Evolutionary conservation across 2,113 vertebrate species (phyloP).

Genomic region (Misgurnus mizolepis): DNA sequence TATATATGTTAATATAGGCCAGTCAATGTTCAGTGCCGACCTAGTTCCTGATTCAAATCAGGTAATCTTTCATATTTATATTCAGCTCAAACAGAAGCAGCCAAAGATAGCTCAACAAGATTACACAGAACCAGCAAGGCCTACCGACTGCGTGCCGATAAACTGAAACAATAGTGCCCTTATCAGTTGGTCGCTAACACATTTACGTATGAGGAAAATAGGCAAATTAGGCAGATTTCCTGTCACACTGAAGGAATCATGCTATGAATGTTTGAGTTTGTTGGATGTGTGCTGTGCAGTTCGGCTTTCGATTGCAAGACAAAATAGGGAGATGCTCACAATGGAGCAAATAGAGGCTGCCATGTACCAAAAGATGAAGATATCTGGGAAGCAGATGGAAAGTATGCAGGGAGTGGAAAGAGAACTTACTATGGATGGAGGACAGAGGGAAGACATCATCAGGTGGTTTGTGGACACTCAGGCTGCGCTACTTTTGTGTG

Average conservation of each 20-base stretch:
- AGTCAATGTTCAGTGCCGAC: background rate
- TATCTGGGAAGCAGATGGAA: background rate
- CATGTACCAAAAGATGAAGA: constrained; percentile 13
- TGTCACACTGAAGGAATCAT: background rate
- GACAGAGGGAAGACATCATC: constrained; percentile 68
- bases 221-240: constrained; percentile 40
- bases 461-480: constrained; percentile 86
- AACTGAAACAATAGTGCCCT: constrained; percentile 36
- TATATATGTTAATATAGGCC: too few relatives aligned
- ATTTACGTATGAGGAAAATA: constrained; percentile 42
- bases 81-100: background rate
- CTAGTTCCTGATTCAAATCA: constrained; percentile 3
- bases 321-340: background rate
- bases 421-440: constrained; percentile 1
- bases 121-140: background rate
- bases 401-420: constrained; percentile 29
- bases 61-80: constrained; percentile 16
- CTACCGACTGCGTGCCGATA: background rate
- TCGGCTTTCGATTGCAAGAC: background rate
- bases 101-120: constrained; percentile 32
- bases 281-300: background rate
- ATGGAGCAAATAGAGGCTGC: constrained; percentile 40
- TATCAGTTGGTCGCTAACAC: background rate
- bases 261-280: background rate
- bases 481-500: constrained; percentile 65